Base-by-base conservation (phyloP, 2,888 invertebrate genomes). In the Macaria liturata region DNA sequence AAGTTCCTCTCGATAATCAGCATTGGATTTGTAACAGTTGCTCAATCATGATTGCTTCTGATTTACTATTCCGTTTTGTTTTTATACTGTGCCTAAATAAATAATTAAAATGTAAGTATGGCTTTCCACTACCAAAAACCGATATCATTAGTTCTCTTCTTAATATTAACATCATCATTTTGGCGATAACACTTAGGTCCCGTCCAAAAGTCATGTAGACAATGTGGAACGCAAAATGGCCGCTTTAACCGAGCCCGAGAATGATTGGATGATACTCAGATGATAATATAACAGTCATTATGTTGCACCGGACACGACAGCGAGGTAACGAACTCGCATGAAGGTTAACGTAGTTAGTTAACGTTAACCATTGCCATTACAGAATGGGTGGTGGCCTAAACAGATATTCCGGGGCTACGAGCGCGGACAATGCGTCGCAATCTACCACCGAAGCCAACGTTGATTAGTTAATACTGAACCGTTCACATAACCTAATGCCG, bases 351-450 rank as follows among this genome's bases (percentile, higher is more conserved):
- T 75, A 81, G 81, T 76, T 77, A 79, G 83, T 85, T 84, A 82
- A 75, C 83, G 81, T 72, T 80, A 84, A 82, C 84, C 76, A 83
- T 81, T 81, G 82, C 82, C 88, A 89, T 88, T 87, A 89, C 82
- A 83, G 87, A 77, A 78, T 82, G 83, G 85, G 83, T 85, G 86
- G 81, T 88, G 91, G 90, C 88, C 90, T 88, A 89, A 88, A 87
- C 90, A 89, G 91, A 91, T 91, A 91, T 91, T 91, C 91, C 91
- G 85, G 90, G 80, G 85, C 81, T 83, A 78, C 88, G 89, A 69
- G 80, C 88, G 74, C 81, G 88, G 85, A 91, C 91, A 91, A 91
- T 91, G 84, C 84, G 82, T 79, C 78, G 83, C 88, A 88, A 89
- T 89, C 88, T 86, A 86, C 86, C 81, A 82, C 81, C 83, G 80